phyloP scores from a whole-genome alignment of 53 echinoderm and acorn worm species.

The Glandiceps talaboti region DNA sequence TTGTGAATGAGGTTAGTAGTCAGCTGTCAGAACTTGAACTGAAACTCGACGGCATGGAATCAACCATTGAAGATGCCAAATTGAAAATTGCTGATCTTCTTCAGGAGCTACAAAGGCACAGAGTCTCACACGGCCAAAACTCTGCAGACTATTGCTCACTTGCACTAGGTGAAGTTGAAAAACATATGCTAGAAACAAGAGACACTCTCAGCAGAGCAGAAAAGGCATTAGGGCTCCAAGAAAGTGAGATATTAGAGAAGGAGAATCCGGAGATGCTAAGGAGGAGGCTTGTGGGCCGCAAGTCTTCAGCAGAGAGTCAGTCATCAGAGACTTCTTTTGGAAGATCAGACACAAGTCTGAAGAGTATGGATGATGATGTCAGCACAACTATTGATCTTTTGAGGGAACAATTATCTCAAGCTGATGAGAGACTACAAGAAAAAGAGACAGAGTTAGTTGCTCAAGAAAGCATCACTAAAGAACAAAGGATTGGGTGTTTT shows the following conservation, averaged over 20 bases:
- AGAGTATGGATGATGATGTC: slow-evolving; percentile 15
- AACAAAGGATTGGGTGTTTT: slow-evolving; percentile 15
- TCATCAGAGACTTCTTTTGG: slow-evolving; percentile 2
- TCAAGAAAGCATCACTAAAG: neutral
- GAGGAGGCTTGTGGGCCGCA: neutral
- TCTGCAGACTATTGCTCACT: neutral
- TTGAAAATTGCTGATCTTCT: neutral
- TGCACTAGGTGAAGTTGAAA: neutral
- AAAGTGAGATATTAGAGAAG: neutral
- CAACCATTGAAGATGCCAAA: neutral
- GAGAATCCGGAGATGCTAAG: neutral
- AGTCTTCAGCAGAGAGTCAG: neutral
- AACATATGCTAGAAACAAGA: neutral
- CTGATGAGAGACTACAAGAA: neutral
- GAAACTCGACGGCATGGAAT: neutral
- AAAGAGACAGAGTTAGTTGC: neutral
- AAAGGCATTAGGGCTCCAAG: neutral
- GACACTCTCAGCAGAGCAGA: neutral
- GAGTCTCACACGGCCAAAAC: neutral
- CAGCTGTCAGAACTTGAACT: neutral
- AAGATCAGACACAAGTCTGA: slow-evolving; percentile 13
- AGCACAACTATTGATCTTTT: neutral
- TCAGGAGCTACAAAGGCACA: neutral
- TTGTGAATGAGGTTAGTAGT: slow-evolving; percentile 7
- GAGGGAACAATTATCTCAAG: slow-evolving; percentile 3